Evolutionary conservation across 2,113 vertebrate species (phyloP).

Genomic region (Hemiprocne comata): DNA sequence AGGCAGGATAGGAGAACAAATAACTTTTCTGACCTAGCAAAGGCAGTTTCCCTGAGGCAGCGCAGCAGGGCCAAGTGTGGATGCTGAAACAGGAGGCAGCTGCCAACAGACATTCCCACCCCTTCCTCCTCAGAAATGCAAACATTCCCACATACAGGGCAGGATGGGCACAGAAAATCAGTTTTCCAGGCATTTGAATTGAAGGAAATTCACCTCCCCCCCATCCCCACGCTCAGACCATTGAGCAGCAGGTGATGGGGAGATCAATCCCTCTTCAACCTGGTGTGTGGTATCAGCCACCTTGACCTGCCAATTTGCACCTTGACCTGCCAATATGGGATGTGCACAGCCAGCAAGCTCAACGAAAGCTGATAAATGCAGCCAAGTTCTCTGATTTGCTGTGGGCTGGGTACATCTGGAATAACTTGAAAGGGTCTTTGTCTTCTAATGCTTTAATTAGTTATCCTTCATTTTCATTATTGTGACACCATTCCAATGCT

Average conservation of each 20-base stretch:
- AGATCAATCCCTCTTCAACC: slow-evolving; percentile 6
- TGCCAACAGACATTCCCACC: neutral
- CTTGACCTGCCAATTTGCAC: slow-evolving; percentile 7
- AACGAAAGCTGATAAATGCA: neutral
- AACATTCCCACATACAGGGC: neutral
- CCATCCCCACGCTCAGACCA: slow-evolving; percentile 21
- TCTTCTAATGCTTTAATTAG: neutral
- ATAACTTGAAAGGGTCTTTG: neutral
- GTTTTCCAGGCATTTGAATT: neutral
- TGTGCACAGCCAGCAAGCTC: neutral
- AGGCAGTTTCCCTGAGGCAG: slow-evolving; percentile 42
- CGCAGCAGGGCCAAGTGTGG: slow-evolving; percentile 1
- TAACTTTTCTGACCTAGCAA: slow-evolving; percentile 35
- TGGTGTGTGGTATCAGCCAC: neutral
- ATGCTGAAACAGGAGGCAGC: slow-evolving; percentile 13
- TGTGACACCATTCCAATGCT: neutral
- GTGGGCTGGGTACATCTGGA: neutral
- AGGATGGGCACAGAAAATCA: neutral
- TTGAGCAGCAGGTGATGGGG: slow-evolving; percentile 28
- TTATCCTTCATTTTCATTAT: neutral
- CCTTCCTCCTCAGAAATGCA: slow-evolving; percentile 29
- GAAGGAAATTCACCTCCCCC: neutral
- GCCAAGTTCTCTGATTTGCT: neutral
- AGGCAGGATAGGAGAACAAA: slow-evolving; percentile 35
- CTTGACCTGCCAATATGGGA: slow-evolving; percentile 23